Percentiles rank a stretch among this genome's conserved stretches.
Evolutionary conservation across 2,797 vertebrate species (phyloP).

Genomic region (Pempheris klunzingeri): DNA sequence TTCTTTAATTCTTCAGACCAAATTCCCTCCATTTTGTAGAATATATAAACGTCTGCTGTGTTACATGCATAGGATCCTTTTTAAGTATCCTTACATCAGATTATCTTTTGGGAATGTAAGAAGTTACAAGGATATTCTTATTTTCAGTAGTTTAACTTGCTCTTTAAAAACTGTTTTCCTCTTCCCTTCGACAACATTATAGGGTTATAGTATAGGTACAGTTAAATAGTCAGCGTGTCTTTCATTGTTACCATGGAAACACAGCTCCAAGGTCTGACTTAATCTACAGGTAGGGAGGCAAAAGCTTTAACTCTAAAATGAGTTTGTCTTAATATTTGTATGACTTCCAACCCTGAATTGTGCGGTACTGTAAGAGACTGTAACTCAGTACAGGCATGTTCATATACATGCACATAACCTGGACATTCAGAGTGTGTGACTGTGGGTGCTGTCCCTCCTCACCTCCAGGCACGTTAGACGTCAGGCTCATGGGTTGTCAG

Average conservation of each 20-base stretch:
- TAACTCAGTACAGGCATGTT: background rate
- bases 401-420: background rate
- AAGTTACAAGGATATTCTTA: background rate
- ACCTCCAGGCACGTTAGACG: conserved; percentile 82
- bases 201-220: too few relatives aligned
- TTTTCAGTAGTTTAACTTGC: background rate
- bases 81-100: too few relatives aligned
- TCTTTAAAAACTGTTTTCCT: background rate
- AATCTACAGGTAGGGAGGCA: background rate
- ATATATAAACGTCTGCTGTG: background rate
- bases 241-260: conserved; percentile 4
- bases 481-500: conserved; percentile 89
- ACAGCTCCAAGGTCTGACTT: background rate
- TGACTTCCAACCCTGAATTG: background rate
- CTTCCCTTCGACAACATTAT: background rate
- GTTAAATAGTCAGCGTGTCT: too few relatives aligned
- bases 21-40: background rate
- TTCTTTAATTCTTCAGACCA: background rate
- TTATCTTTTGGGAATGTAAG: background rate
- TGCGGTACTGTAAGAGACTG: too few relatives aligned
- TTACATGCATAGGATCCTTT: background rate
- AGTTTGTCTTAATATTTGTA: background rate
- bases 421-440: background rate
- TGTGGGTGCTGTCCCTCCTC: background rate
- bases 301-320: background rate